These are phyloP conservation scores for Sula dactylatra DNA, from an alignment of 2,113 vertebrate species.

Conservation along the genomic window DNA sequence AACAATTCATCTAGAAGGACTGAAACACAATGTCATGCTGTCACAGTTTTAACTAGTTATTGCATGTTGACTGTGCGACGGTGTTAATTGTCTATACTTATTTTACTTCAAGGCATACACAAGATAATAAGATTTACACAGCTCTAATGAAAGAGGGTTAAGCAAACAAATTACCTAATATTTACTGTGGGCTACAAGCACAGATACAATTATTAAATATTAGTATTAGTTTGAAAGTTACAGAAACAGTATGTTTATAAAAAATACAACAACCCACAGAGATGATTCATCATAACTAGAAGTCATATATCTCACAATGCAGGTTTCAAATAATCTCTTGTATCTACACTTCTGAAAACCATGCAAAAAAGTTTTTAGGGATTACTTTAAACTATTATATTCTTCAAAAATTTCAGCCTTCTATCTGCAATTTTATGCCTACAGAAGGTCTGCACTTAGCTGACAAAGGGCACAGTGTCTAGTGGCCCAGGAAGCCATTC, in stretches of 20 bases:
- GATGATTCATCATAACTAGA: neutral
- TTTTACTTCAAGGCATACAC: neutral
- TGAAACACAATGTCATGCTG: neutral
- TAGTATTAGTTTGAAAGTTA: neutral
- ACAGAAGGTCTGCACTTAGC: neutral
- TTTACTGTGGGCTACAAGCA: neutral
- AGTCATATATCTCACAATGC: neutral
- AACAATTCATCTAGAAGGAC: neutral
- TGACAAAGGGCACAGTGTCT: neutral
- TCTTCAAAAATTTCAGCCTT: neutral
- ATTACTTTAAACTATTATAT: neutral
- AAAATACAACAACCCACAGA: neutral
- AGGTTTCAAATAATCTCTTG: neutral
- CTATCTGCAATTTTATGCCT: neutral
- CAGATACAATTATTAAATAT: neutral
- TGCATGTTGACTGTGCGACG: neutral
- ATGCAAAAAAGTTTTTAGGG: neutral
- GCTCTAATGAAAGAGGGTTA: neutral
- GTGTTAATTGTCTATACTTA: neutral
- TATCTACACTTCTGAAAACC: neutral
- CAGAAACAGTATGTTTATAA: neutral
- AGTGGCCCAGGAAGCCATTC: neutral
- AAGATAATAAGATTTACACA: neutral
- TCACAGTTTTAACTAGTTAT: neutral
- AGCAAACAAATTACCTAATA: neutral